Evolutionary conservation across 2,888 invertebrate genomes (phyloP), one percentile per base, ranked within the genome.

Genomic region (Punctoribates punctum): DNA sequence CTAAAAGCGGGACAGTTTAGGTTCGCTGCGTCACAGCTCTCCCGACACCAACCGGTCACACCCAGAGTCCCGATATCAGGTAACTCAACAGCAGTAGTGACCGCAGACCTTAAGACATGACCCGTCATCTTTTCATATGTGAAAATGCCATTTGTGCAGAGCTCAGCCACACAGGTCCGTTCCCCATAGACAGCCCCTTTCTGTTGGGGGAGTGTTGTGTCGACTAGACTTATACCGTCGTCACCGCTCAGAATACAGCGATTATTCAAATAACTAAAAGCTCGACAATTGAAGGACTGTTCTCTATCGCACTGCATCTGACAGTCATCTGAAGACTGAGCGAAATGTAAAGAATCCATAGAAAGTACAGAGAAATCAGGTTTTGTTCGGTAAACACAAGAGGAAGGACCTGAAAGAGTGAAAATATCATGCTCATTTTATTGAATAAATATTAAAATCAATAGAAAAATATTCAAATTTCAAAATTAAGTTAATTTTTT

Each of bases 41-140:
- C 76, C 17, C 76, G 75, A 76, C 77, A 77, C 60, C 38, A 54
- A 72, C 77, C 74, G 8, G 77, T 77, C 11, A 73, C 74, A 11
- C 77, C 77, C 5, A 77, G 57, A 29, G 51, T 57, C 11, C 76
- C 54, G 27, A 73, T 48, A 17, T 76, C 67, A 20, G 75, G 73
- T 76, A 84, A 81, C 48, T 82, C 81, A 62, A 85, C 82, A 0
- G 83, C 81, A 42, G 83, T 83, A 78, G 84, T 83, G 70, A 83
- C 82, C 0, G 85, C 85, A 11, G 83, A 83, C 34, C 84, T 79
- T 17, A 85, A 81, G 51, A 84, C 83, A 79, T 83, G 83, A 2
- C 84, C 84, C 1, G 84, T 84, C 38, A 85, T 83, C 79, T 85
- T 85, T 79, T 85, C 85, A 79, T 84, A 85, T 5, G 85, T 85